Percentiles rank a stretch among this genome's conserved stretches.
These are phyloP conservation scores for Phortica magna DNA, from an alignment of 2,888 invertebrate species.

Conservation along the genomic window DNA sequence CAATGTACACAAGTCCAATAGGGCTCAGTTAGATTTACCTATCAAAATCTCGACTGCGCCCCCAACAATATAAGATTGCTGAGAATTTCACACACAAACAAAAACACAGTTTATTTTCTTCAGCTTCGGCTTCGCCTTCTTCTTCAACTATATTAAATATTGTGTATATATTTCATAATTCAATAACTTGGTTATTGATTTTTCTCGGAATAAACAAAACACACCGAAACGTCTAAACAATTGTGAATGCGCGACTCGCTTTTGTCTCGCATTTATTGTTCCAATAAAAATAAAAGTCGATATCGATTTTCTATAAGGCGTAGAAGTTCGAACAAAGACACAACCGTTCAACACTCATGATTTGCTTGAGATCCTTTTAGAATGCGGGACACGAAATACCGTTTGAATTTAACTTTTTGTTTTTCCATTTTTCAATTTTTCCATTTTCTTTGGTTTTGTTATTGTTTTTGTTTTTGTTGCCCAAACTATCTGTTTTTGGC, in stretches of 20 bases:
- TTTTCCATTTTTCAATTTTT: too few relatives aligned
- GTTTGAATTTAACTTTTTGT: neutral
- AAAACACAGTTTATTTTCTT: neutral
- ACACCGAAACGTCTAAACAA: conserved; percentile 40
- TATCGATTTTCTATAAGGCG: conserved; percentile 35
- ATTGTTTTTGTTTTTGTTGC: too few relatives aligned
- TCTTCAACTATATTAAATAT: conserved; percentile 55
- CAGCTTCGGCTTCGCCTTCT: neutral
- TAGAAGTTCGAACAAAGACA: conserved; percentile 37
- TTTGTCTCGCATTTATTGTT: neutral
- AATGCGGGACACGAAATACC: conserved; percentile 8
- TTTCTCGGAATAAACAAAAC: conserved; percentile 4
- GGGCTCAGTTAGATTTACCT: neutral
- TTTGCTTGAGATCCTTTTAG: neutral
- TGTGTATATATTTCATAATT: conserved; percentile 65
- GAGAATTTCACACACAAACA: neutral
- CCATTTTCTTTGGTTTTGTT: too few relatives aligned
- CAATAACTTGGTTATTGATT: conserved; percentile 19
- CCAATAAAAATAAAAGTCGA: neutral
- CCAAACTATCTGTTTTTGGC: neutral
- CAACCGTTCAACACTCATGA: neutral
- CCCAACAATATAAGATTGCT: too few relatives aligned
- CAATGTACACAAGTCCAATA: too few relatives aligned
- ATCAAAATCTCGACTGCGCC: neutral
- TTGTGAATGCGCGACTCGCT: neutral